These are phyloP conservation scores for Xestia sexstrigata DNA, from an alignment of 2,888 invertebrate species.

Conservation along the genomic window DNA sequence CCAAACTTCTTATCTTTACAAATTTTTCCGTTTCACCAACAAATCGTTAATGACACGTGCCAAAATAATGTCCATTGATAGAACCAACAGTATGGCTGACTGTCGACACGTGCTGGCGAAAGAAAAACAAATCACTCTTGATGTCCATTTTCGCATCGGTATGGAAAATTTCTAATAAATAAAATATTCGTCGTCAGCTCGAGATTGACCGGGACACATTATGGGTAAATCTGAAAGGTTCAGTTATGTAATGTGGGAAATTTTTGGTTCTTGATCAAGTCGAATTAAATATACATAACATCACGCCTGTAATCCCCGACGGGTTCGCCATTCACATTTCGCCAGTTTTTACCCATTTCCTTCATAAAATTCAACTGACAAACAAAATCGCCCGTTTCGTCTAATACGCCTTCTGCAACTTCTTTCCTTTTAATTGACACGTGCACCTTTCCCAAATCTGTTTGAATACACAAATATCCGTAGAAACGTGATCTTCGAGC, in stretches of 20 bases:
- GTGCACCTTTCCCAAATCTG: conserved; percentile 47
- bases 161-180: conserved; percentile 31
- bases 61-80: background rate
- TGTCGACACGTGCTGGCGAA: conserved; percentile 33
- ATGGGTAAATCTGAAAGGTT: conserved; percentile 24
- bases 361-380: background rate
- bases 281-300: too few species aligned
- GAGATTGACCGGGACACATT: conserved; percentile 11
- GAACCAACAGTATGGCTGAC: background rate
- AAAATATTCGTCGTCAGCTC: conserved; percentile 14
- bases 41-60: conserved; percentile 26
- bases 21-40: background rate
- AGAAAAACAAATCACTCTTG: conserved; percentile 35
- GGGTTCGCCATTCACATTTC: too few species aligned
- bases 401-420: conserved; percentile 35
- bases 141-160: conserved; percentile 7
- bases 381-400: background rate
- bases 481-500: conserved; percentile 49
- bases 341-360: too few species aligned
- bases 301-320: too few species aligned
- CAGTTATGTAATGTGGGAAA: background rate
- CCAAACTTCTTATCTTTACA: background rate
- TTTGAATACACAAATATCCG: conserved; percentile 26
- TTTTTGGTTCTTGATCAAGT: too few species aligned
- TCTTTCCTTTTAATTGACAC: background rate